phyloP scores from a whole-genome alignment of 2,113 vertebrate species.

The Microtus montanus region DNA sequence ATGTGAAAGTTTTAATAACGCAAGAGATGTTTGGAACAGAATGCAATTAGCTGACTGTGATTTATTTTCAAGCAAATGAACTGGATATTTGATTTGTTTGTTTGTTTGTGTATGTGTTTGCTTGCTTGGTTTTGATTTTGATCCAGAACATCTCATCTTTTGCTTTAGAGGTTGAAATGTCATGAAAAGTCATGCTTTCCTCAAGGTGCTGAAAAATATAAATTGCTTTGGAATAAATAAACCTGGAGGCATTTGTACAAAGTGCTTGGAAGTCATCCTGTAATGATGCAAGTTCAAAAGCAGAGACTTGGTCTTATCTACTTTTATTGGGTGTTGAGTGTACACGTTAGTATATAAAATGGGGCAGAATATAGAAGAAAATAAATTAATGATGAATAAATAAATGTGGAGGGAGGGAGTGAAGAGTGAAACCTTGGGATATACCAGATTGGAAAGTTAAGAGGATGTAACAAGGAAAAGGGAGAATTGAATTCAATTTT shows the following conservation, averaged over 20 bases:
- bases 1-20: background rate
- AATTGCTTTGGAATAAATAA: background rate
- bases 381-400: background rate
- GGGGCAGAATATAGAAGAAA: background rate
- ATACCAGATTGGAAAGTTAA: background rate
- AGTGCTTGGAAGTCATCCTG: background rate
- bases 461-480: background rate
- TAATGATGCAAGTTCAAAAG: background rate
- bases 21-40: background rate
- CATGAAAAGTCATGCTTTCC: background rate
- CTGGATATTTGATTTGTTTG: background rate
- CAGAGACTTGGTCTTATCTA: background rate
- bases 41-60: background rate
- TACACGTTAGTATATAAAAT: background rate
- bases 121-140: background rate
- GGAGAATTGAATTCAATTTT: background rate
- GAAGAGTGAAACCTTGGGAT: background rate
- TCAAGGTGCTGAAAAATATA: background rate
- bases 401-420: background rate
- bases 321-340: background rate
- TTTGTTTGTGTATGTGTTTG: background rate
- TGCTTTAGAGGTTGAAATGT: background rate
- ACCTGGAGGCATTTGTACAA: background rate
- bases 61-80: background rate
- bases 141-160: background rate